Evolutionary conservation across 2,797 vertebrate genomes (phyloP).

Genomic region (Cyclura pinguis): DNA sequence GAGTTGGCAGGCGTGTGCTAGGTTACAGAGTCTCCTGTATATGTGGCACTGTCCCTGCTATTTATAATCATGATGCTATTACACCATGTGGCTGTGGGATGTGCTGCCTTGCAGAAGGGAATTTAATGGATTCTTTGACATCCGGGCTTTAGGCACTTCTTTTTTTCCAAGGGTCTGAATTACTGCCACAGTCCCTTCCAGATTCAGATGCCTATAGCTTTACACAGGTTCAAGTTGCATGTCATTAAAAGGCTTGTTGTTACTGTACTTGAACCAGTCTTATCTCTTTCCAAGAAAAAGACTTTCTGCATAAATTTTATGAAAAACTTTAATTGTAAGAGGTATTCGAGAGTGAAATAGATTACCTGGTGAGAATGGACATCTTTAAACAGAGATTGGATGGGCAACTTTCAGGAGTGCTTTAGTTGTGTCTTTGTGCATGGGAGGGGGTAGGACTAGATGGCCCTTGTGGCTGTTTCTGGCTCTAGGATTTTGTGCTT

Average conservation of each 20-base stretch:
- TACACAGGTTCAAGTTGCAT: background rate
- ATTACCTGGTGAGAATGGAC: too few relatives aligned
- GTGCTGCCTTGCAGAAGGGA: constrained; percentile 13
- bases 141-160: background rate
- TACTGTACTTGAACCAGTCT: background rate
- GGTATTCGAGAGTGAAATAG: too few relatives aligned
- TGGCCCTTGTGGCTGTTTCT: too few relatives aligned
- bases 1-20: background rate
- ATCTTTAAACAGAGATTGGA: too few relatives aligned
- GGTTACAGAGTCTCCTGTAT: constrained; percentile 26
- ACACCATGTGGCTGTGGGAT: background rate
- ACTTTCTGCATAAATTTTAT: too few relatives aligned
- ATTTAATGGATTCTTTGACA: constrained; percentile 4
- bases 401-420: too few relatives aligned
- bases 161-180: background rate
- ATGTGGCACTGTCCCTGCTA: constrained; percentile 44
- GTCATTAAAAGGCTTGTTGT: background rate
- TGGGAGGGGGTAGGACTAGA: too few relatives aligned
- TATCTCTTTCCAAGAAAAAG: background rate
- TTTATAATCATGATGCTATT: constrained; percentile 42
- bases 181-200: background rate
- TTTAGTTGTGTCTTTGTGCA: too few relatives aligned
- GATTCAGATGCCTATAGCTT: background rate
- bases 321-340: too few relatives aligned
- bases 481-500: too few relatives aligned